Percentiles rank a stretch among this genome's conserved stretches.
phyloP scores from a whole-genome alignment of 2,113 vertebrate genomes.

The Scatophagus argus region DNA sequence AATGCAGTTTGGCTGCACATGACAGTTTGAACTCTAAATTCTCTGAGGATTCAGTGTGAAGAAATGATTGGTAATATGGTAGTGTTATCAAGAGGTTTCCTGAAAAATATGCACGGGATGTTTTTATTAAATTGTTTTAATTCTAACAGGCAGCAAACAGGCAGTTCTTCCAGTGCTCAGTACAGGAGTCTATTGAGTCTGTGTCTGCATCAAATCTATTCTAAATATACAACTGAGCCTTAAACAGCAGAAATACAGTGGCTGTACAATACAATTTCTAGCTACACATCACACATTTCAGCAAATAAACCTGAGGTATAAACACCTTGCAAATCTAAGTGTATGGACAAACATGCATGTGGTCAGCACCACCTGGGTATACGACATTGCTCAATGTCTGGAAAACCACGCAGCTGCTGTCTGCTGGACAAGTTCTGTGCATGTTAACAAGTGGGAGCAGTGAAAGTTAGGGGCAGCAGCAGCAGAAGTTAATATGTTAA shows the following conservation, averaged over 20 bases:
- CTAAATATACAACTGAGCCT: not conserved
- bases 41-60: no score
- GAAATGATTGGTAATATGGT: not conserved
- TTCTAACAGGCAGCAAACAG: not conserved
- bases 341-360: not conserved
- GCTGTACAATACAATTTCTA: not conserved
- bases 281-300: not conserved
- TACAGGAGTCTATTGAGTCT: no score
- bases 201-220: not conserved
- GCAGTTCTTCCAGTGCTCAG: not conserved
- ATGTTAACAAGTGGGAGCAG: not conserved
- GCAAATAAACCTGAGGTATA: not conserved
- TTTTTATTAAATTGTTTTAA: not conserved
- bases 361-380: not conserved
- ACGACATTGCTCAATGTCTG: not conserved
- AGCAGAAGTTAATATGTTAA: not conserved
- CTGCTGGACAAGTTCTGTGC: not conserved
- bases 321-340: not conserved
- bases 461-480: not conserved
- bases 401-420: slow-evolving; percentile 6
- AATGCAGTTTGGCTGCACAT: not conserved
- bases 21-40: not conserved
- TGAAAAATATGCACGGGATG: not conserved
- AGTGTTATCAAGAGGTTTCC: not conserved
- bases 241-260: not conserved